Evolutionary conservation across 2,797 vertebrate genomes (phyloP), one percentile per base, ranked within the genome.

Genomic region (Percopsis omiscomaycus): DNA sequence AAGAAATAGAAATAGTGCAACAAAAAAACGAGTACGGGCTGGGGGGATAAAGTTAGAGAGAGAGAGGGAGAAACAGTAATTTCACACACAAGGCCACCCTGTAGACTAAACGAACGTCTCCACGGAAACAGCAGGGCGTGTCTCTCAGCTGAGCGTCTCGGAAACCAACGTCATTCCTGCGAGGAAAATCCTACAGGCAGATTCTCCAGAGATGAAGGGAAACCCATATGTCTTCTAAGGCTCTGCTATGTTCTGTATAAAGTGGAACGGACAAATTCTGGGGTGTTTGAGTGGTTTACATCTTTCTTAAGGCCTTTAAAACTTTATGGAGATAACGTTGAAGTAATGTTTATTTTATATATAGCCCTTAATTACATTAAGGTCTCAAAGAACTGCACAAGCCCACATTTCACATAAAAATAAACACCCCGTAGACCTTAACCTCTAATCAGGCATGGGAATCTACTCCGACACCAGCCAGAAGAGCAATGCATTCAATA

Each of bases 81-180:
- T 29, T 48, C 29, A 9, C 45, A 50, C 11, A 55, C 30, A 37
- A 57, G 58, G 69, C 66, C 64, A 80, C 30, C 46, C 64, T 69
- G 53, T 61, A n/a, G 3, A 44, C 52, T 42, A 73, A 58, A 79
- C 55, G 16, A 75, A 59, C 13, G 59, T 14, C 2, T 46, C 49
- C 61, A 29, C 75, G 68, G 69, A 74, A 78, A 80, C 65, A 45
- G 3, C 22, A 44, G 27, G n/a, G 45, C 14, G 45, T 66, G 42
- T 46, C 64, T 48, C 30, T 60, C 46, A 53, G 37, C 50, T 47
- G 51, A 71, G 48, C 9, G 62, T 64, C 54, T 50, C 45, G 16
- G 67, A 58, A 83, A 63, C 15, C 22, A 68, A 50, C 73, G 56
- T 80, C 61, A 71, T 11, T 64, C 13, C 55, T 51, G 44, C 49